Evolutionary conservation across 2,888 invertebrate species (phyloP), one percentile per base, ranked within the genome.

Genomic region (Netelia inedita): DNA sequence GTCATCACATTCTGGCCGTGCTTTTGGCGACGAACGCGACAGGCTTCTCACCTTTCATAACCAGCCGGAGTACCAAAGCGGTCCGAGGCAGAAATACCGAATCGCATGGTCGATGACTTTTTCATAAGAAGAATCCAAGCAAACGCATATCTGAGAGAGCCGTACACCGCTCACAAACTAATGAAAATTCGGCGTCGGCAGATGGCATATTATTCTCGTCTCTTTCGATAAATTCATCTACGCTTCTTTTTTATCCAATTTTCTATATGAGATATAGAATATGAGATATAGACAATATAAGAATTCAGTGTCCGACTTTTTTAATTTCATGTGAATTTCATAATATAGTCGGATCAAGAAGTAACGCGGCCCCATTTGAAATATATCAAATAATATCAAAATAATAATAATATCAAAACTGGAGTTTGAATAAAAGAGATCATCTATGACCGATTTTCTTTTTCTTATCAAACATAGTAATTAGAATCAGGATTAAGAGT

Each of bases 61-160:
- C 35, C 35, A 35, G 35, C 35, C 35, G 6, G 35, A 43, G n/a
- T 66, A 11, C 50, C 23, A 23, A 16, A 23, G 21, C 55, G 53
- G 21, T 50, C 74, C 63, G 28, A 57, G 28, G 10, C 16, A 41
- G 35, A 63, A 50, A 35, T 63, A 65, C 53, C 57, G 16, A 74
- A 55, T 57, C 41, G n/a, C n/a, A 16, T 55, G 69, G 79, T 0
- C 10, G 63, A 75, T 71, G 68, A 83, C 69, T 79, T 79, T 79
- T 83, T 83, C 74, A 71, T 83, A 79, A 83, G 79, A 50, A 71
- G 69, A 53, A 11, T 1, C 79, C 10, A 19, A 74, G 28, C 61
- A 79, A 79, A 83, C 79, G 83, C 79, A 83, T 83, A 83, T 83
- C 75, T 83, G 57, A 83, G 69, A 74, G 69, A 74, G 69, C 63